Evolutionary conservation across 2,888 invertebrate species (phyloP), one percentile per base, ranked within the genome.

Genomic region (Ophion costatus): DNA sequence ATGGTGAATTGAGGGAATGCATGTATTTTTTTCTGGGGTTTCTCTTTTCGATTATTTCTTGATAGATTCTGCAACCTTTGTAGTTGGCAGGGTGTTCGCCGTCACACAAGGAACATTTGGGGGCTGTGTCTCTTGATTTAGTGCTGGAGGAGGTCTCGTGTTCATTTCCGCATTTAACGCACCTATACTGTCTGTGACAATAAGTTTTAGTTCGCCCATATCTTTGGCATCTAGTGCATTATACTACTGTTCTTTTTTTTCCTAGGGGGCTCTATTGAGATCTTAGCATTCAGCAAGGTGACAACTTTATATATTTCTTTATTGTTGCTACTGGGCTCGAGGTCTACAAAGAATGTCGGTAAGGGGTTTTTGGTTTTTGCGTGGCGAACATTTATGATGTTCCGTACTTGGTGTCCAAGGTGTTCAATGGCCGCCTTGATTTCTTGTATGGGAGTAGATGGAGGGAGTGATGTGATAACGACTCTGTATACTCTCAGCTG

Each of bases 181-280:
- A 38, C 6, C 38, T 38, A 38, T 38, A 38, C 5, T 38, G 38
- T 4, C 38, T 38, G 5, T 7, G 38, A 38, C 38, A 38, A 4
- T 38, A 38, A 4, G 38, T 4, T 38, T 38, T 38, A 38, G 38
- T 51, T 24, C 24, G 29, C 10, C 20, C 61, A 3, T 61, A 61
- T 3, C 61, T 61, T 61, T 61, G 61, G 61, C 61, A 61, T 61
- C 22, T 61, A 61, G 61, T 61, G 61, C 61, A 61, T 61, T 61
- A 24, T 24, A 61, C 61, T 61, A 61, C 61, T 22, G 61, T 61
- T 61, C 2, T 24, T 61, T 61, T 61, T 61, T 61, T 24, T 38
- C 24, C 11, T 24, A 4, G 61, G 57, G 20, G 57, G 17, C n/a
- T 57, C 57, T 3, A 57, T 57, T 57, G 2, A 3, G 9, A 57